Conservation (phyloP, 2,888 invertebrate genomes). For the Brachynemurus nebulosus region DNA sequence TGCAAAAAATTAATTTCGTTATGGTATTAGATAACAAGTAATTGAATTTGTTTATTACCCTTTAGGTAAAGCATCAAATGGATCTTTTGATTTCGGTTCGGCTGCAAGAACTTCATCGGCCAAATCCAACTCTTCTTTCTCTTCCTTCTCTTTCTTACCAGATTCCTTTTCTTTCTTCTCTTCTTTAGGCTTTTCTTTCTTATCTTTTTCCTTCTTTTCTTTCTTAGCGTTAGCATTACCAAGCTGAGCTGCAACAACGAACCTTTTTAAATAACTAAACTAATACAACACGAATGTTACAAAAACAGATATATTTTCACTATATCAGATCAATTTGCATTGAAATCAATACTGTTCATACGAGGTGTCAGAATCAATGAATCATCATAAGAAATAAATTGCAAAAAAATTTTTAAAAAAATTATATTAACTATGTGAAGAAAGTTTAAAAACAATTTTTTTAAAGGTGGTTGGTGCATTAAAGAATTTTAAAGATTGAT, state of each 20-base stretch:
- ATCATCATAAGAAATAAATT: neutral
- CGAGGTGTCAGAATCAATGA: slow-evolving; percentile 1
- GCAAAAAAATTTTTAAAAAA: too few species aligned
- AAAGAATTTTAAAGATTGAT: too few species aligned
- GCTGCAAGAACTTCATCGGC: slow-evolving; percentile 53
- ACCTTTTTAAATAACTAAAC: neutral
- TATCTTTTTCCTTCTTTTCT: slow-evolving; percentile 31
- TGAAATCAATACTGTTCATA: neutral
- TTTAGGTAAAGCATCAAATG: slow-evolving; percentile 80
- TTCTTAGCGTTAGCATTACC: slow-evolving; percentile 25
- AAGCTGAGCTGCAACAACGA: neutral
- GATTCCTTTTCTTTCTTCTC: slow-evolving; percentile 34
- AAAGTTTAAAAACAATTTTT: too few species aligned
- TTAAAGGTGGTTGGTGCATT: too few species aligned
- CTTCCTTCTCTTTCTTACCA: slow-evolving; percentile 30
- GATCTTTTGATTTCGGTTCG: slow-evolving; percentile 80
- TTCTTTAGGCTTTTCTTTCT: slow-evolving; percentile 29
- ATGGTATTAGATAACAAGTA: too few species aligned
- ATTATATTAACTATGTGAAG: too few species aligned
- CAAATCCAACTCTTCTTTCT: slow-evolving; percentile 48
- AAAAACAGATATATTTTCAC: neutral
- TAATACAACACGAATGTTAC: neutral
- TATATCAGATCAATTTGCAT: neutral
- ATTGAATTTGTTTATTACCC: slow-evolving; percentile 36
- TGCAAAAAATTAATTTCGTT: too few species aligned